Evolutionary conservation across 2,888 invertebrate species (phyloP), one percentile per base, ranked within the genome.

Genomic region (Caenorhabditis panamensis): DNA sequence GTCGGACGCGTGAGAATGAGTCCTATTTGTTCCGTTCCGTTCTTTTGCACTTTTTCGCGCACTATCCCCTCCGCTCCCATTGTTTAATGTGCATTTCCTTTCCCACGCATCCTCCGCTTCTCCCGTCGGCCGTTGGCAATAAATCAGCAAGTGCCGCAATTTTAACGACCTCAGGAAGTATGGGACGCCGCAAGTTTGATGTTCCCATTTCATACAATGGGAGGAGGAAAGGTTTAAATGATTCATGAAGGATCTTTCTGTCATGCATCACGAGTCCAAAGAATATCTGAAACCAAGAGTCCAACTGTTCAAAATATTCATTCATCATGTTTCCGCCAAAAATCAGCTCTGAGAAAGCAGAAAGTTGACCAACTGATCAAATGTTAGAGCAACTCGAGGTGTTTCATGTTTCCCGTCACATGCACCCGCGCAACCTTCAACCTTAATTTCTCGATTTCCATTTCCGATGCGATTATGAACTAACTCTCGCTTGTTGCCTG

Each of bases 381-480:
- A 44, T 53, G 54, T 47, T 63, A 20, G 28, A 41, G n/a, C 0
- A 26, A 47, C 24, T 9, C 9, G 31, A 31, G 31, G 31, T 31
- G 31, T 31, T 31, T 31, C 31, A 31, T 31, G 31, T 31, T 31
- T 31, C 9, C 31, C 31, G 31, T 31, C 9, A 6, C 9, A 31
- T 9, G 31, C 9, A 9, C 66, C 26, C 56, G 41, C 54, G 49
- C 59, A 24, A 36, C 20, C 18, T 47, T 47, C 47, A 47, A 13
- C 26, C 47, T 18, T 18, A n/a, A 47, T 47, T 20, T 47, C 47
- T n/a, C n/a, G 5, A n/a, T n/a, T 64, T 26, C 37, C 58, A 59
- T 56, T 73, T 73, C 73, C 73, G 73, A 73, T 73, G 64, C 73
- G 73, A 73, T 73, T 73, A 73, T 66, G 51, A 47, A 64, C 58